Evolutionary conservation across 2,113 vertebrate genomes (phyloP).

Genomic region (Dipodomys stephensi): DNA sequence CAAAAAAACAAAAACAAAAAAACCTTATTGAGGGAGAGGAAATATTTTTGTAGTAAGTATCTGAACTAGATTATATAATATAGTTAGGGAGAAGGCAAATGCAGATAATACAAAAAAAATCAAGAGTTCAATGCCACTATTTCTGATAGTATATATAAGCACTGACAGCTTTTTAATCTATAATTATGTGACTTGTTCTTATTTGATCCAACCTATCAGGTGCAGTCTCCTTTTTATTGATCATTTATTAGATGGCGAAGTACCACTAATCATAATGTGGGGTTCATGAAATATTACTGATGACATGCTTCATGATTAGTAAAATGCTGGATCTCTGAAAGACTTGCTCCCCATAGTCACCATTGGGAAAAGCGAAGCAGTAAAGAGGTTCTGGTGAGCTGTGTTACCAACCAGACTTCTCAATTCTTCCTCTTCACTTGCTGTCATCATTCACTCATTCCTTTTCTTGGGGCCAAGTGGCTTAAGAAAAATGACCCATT

Average conservation of each 20-base stretch:
- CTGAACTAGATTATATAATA: neutral
- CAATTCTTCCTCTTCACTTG: neutral
- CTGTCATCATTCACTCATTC: neutral
- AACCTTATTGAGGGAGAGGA: neutral
- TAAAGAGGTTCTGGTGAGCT: neutral
- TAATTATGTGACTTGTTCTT: neutral
- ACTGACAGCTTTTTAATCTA: neutral
- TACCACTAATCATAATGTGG: neutral
- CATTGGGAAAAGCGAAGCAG: neutral
- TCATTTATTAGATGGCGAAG: neutral
- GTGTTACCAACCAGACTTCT: neutral
- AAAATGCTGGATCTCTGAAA: neutral
- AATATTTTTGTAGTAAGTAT: neutral
- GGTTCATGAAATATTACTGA: neutral
- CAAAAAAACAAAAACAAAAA: too few relatives aligned
- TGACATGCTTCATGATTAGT: neutral
- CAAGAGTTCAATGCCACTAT: neutral
- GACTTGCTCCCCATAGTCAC: neutral
- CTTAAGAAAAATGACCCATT: neutral
- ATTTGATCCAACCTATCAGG: neutral
- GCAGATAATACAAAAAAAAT: neutral
- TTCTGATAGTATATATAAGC: neutral
- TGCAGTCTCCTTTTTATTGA: neutral
- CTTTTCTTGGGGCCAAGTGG: neutral
- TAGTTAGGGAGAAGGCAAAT: neutral